Percentiles rank a stretch among this genome's conserved stretches.
Evolutionary conservation across 2,113 vertebrate genomes (phyloP).

Genomic region (Axis porcinus): DNA sequence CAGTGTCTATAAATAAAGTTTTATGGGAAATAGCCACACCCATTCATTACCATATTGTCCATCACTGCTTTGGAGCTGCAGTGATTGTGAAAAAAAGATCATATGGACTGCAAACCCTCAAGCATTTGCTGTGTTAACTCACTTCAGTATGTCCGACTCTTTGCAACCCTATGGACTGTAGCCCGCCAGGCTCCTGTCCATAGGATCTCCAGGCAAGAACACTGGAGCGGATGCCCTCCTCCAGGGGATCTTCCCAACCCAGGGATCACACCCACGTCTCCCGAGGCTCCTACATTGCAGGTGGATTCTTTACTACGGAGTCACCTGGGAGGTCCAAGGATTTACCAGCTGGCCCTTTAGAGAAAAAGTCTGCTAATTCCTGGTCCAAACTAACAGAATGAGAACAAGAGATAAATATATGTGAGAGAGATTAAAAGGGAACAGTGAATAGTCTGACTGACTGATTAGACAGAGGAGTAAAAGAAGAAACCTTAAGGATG

Average conservation of each 20-base stretch:
- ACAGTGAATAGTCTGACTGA: background rate
- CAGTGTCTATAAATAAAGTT: background rate
- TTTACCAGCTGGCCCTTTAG: background rate
- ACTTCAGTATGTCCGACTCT: too few species aligned
- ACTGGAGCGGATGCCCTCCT: too few species aligned
- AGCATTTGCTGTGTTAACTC: background rate
- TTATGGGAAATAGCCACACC: background rate
- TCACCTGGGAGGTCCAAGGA: background rate
- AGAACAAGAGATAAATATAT: background rate
- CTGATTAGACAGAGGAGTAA: background rate
- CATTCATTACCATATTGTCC: background rate
- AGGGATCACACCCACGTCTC: background rate
- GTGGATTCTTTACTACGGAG: too few species aligned
- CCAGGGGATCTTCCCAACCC: too few species aligned
- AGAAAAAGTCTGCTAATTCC: background rate
- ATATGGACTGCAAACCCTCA: background rate
- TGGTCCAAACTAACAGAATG: background rate
- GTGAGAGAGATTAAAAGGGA: background rate
- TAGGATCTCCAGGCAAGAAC: too few species aligned
- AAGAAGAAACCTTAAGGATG: background rate
- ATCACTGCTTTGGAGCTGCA: background rate
- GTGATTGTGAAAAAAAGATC: background rate
- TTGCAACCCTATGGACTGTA: too few species aligned
- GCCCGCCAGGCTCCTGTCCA: too few species aligned
- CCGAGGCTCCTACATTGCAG: rapidly evolving